Evolutionary conservation across 2,888 invertebrate species (phyloP), one percentile per base, ranked within the genome.

Genomic region (Apantesis nais): DNA sequence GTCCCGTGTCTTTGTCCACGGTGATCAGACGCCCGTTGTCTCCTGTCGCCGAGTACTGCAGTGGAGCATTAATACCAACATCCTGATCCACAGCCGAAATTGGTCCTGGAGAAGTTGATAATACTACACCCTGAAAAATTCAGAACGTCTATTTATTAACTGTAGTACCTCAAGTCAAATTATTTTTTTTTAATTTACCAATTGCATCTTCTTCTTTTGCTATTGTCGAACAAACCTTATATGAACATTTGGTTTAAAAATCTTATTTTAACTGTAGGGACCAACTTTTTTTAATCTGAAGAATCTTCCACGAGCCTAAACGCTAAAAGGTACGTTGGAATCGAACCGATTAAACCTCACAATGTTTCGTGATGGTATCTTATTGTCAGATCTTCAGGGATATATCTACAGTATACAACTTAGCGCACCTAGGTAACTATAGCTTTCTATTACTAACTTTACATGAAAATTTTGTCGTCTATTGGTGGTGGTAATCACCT

Each of bases 41-140:
- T n/a, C 96, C 96, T 77, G 97, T 96, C 73, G 97, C 96, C 0
- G 96, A 94, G 91, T 97, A 98, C 82, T 95, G 95, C 62, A 98
- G 96, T 0, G 97, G 96, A 0, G 98, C 97, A 81, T 96, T 96
- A 80, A 98, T 97, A 39, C 97, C 98, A 58, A 95, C 86, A 85
- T 98, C 98, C 88, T 98, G 98, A 92, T 99, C 99, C 48, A 96
- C 93, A 0, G 98, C 98, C 67, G 96, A 95, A 8, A 98, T 96
- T 2, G 97, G 96, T 22, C 97, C 96, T 0, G 98, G 98, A 16
- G 96, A 95, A 39, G 97, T 96, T 72, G 93, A 93, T 61, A 99
- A 89, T 55, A 96, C 91, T 0, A 96, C 95, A 34, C 96, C 97
- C 96, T 97, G 86, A 19, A 75, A 72, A 34, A 67, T 3, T 9